Evolutionary conservation across 2,888 invertebrate species (phyloP).

Genomic region (Norana najaformis): DNA sequence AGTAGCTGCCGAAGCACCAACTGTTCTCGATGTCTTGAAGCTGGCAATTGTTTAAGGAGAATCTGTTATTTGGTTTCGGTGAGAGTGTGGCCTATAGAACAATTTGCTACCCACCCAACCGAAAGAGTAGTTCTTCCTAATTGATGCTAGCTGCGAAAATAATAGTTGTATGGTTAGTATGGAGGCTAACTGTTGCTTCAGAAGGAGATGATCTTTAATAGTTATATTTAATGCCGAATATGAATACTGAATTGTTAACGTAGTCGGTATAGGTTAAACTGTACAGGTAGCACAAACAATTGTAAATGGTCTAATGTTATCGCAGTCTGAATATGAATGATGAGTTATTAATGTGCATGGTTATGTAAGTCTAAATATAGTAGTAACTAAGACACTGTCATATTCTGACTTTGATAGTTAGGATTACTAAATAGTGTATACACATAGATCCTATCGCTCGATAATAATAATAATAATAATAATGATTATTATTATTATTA

Average conservation of each 20-base stretch:
- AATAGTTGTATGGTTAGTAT: background rate
- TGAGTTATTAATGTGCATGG: background rate
- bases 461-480: no score
- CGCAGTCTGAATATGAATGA: background rate
- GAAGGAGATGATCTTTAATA: background rate
- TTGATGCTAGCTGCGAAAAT: background rate
- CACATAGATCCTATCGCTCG: no score
- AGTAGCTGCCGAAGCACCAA: background rate
- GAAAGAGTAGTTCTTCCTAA: no score
- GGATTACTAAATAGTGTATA: no score
- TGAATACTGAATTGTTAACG: background rate
- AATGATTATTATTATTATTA: no score
- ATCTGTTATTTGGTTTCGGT: background rate
- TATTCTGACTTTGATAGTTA: background rate
- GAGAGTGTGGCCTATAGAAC: background rate
- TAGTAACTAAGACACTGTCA: background rate
- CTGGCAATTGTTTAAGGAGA: background rate
- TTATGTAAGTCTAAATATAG: background rate
- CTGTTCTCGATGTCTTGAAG: background rate
- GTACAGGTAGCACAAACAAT: no score
- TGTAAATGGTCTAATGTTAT: background rate
- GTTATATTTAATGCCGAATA: background rate
- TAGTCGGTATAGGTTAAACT: background rate
- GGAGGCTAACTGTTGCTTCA: background rate
- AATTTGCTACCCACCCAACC: background rate